phyloP scores from a whole-genome alignment of 2,888 invertebrate genomes.

The Eupithecia abbreviata region DNA sequence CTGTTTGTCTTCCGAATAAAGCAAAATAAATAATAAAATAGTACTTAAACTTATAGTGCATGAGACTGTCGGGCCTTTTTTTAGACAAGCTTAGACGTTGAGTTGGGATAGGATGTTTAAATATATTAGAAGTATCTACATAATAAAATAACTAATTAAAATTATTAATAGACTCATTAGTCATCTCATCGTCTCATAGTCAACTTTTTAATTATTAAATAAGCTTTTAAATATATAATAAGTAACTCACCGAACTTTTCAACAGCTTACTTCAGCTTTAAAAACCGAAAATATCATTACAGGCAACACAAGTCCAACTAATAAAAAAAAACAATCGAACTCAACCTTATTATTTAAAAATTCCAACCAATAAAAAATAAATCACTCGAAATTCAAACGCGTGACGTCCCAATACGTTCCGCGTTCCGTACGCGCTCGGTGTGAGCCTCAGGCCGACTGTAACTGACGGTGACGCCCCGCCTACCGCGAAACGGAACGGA shows the following conservation, averaged over 20 bases:
- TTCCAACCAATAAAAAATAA: slow-evolving; percentile 26
- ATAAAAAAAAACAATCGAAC: background rate
- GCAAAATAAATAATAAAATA: no score
- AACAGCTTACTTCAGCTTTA: slow-evolving; percentile 28
- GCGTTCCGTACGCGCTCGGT: slow-evolving; percentile 72
- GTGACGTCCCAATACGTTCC: slow-evolving; percentile 56
- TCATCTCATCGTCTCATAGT: no score
- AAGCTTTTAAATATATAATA: background rate
- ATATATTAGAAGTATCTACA: background rate
- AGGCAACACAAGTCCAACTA: slow-evolving; percentile 25
- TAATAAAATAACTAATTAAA: background rate
- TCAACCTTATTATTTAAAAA: slow-evolving; percentile 8
- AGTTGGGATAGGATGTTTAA: background rate
- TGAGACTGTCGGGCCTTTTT: background rate
- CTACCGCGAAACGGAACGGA: slow-evolving; percentile 71
- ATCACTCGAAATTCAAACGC: slow-evolving; percentile 52
- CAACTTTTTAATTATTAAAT: background rate
- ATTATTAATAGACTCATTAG: background rate
- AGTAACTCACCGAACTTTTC: slow-evolving; percentile 32
- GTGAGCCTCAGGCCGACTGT: slow-evolving; percentile 73
- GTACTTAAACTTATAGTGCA: background rate
- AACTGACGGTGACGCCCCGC: slow-evolving; percentile 72
- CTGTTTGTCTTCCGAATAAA: no score
- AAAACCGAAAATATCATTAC: slow-evolving; percentile 26
- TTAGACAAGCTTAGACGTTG: no score